Evolutionary conservation across 2,797 vertebrate species (phyloP).

Genomic region (Chaenodraco wilsoni): DNA sequence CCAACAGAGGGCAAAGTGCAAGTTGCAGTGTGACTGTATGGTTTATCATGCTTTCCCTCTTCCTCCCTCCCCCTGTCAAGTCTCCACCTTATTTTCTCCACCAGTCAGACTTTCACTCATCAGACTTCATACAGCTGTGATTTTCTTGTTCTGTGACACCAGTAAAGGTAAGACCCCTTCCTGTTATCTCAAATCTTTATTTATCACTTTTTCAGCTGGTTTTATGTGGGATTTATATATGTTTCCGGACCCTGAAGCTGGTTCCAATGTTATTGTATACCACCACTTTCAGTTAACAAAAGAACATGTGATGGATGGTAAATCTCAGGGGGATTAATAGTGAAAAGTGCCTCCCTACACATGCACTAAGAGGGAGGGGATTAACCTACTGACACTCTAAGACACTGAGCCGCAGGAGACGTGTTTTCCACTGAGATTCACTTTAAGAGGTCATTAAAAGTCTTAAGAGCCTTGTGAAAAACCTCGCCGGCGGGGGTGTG

Average conservation of each 20-base stretch:
- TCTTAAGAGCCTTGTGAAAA: constrained; percentile 34
- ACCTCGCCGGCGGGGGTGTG: constrained; percentile 13
- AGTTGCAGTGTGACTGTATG: constrained; percentile 37
- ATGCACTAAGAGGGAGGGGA: constrained; percentile 21
- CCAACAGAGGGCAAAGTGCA: constrained; percentile 79
- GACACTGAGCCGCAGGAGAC: constrained; percentile 38
- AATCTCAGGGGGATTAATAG: constrained; percentile 39
- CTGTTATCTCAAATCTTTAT: constrained; percentile 18
- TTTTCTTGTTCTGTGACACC: constrained; percentile 33
- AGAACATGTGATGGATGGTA: constrained; percentile 42
- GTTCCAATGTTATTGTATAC: background rate
- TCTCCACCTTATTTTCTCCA: constrained; percentile 67
- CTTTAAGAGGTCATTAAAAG: constrained; percentile 44
- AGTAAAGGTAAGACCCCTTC: constrained; percentile 61
- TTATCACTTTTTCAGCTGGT: constrained; percentile 2
- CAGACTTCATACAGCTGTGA: constrained; percentile 37
- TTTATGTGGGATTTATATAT: background rate
- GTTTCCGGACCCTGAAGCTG: background rate
- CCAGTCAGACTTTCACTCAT: constrained; percentile 65
- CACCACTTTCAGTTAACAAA: constrained; percentile 22
- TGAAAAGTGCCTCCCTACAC: constrained; percentile 37
- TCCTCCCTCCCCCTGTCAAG: constrained; percentile 60
- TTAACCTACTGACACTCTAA: constrained; percentile 62
- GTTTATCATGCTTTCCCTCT: constrained; percentile 54
- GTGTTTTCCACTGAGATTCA: constrained; percentile 41